Conservation (phyloP, 1,140 invertebrate genomes). For the Lucilia sericata region DNA sequence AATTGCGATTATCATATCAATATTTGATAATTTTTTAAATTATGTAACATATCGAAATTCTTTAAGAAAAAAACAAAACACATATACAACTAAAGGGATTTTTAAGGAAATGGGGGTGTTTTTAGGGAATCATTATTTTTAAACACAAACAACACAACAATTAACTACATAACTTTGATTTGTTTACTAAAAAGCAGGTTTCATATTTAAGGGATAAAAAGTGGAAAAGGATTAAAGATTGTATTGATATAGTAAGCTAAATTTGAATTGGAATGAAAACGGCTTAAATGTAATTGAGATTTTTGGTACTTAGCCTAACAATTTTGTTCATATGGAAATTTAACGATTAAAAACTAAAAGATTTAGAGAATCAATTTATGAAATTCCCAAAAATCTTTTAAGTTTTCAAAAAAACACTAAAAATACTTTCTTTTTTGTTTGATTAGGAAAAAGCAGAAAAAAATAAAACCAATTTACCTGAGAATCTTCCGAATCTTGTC, state of each 20-base stretch:
- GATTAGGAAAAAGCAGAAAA: background rate
- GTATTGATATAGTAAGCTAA: background rate
- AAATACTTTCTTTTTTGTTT: slow-evolving; percentile 44
- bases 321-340: background rate
- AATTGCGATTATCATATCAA: too few species aligned
- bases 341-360: too few species aligned
- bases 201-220: background rate
- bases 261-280: background rate
- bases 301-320: background rate
- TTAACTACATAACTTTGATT: background rate
- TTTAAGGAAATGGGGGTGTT: background rate
- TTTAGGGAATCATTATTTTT: background rate
- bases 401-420: background rate
- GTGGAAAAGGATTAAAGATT: background rate
- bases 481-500: slow-evolving; percentile 75
- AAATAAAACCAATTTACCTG: slow-evolving; percentile 58
- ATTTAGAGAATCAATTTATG: too few species aligned
- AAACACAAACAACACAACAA: slow-evolving; percentile 19
- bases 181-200: slow-evolving; percentile 7
- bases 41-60: too few species aligned
- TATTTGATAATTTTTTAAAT: too few species aligned
- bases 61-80: too few species aligned
- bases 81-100: background rate
- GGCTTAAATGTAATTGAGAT: background rate
- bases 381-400: background rate